A percentile compares a stretch with the other conserved stretches of the same genome.
phyloP scores from a whole-genome alignment of 2,888 invertebrate species.

The Trachelus iudaicus region DNA sequence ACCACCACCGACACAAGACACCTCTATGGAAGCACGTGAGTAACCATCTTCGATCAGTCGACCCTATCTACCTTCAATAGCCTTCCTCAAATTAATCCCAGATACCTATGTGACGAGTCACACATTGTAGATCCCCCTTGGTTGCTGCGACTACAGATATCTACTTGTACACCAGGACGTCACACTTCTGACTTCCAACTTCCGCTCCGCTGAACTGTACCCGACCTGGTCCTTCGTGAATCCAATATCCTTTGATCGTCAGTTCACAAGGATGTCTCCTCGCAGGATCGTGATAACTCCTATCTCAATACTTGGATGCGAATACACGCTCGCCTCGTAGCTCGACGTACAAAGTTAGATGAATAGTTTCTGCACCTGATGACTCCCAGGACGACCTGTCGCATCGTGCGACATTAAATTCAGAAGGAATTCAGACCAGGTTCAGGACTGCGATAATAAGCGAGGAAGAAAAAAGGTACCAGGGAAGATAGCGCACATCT shows the following conservation, averaged over 20 bases:
- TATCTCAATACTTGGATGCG: not conserved
- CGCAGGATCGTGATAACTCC: not conserved
- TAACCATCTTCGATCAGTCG: constrained; percentile 16
- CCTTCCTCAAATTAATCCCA: not conserved
- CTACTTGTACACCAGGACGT: not conserved
- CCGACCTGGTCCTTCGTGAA: not conserved
- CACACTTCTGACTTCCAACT: not conserved
- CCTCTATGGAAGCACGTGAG: constrained; percentile 62
- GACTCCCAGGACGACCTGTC: not conserved
- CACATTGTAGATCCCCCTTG: not conserved
- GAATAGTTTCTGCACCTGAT: not conserved
- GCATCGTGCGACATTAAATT: not conserved
- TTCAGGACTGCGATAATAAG: not conserved
- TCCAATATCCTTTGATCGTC: not conserved
- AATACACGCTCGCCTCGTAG: not conserved
- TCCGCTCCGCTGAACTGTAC: not conserved
- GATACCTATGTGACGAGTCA: not conserved
- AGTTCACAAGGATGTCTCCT: not conserved
- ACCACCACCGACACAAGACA: constrained; percentile 53
- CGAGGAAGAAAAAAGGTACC: not conserved
- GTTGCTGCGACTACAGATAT: not conserved
- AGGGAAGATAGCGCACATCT: not conserved
- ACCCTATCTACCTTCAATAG: not conserved
- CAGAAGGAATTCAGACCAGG: not conserved
- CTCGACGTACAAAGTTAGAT: not conserved